Base-by-base conservation (phyloP, 2,888 invertebrate genomes). In the Cepaea hortensis region DNA sequence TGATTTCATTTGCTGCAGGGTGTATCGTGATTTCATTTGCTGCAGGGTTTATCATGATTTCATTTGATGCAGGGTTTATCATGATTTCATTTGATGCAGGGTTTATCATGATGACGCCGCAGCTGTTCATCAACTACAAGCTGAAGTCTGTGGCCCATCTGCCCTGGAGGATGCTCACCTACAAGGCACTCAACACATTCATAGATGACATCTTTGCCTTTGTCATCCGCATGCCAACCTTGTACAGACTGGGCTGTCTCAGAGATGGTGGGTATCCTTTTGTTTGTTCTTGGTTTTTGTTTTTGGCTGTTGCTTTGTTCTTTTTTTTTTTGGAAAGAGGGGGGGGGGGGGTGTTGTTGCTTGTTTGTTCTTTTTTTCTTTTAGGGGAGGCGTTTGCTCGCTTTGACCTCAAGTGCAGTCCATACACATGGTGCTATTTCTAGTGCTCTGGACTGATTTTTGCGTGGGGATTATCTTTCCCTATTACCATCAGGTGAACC, bases 71-170 rank as follows among this genome's bases (percentile, higher is more conserved):
- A 70, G 23, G 6, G 55, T 55, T 9, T 11, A 55, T 55, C 7
- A 55, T 55, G 55, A 9, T 6, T 11, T 55, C 55, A 6, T 68
- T 7, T 61, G 13, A 3, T 13, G 3, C 77, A 96, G 98, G 99
- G 88, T 99, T 99, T 94, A 99, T 99, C 87, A 98, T 99, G 98
- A 99, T 99, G 99, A 99, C 99, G n/a, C 99, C 99, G 9, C 99
- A 99, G 95, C 95, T 99, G 89, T 99, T 99, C 94, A 99, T 99
- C 91, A 99, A 99, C 95, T 99, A 99, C 95, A 99, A 99, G 95
- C 95, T 99, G 91, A 99, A 99, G 94, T 99, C 99, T 35, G 99
- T 99, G 2, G 99, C 99, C 15, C 99, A 99, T 95, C 96, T 99
- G 91, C 99, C 99, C 6, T 99, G 99, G 99, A 96, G 99, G 88